Conservation (phyloP, 2,113 vertebrate genomes). For the Oxyruncus cristatus region DNA sequence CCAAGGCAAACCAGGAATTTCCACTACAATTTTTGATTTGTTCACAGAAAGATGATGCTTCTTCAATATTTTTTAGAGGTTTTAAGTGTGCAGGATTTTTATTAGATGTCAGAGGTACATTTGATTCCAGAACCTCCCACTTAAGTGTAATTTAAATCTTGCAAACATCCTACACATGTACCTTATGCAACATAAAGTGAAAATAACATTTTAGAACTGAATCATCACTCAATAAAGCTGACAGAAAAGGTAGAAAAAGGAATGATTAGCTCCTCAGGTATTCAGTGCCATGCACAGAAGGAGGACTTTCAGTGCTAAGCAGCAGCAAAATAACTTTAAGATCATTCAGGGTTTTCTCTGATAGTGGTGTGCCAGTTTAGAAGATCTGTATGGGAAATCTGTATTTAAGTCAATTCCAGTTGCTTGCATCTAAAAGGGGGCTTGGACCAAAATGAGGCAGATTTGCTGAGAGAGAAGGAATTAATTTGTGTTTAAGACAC, state of each 20-base stretch:
- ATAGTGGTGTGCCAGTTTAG: not conserved
- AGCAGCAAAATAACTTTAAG: not conserved
- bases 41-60: not conserved
- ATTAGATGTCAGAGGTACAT: slow-evolving; percentile 37
- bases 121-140: slow-evolving; percentile 60
- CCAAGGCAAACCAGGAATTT: not conserved
- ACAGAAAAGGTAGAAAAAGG: not conserved
- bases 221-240: slow-evolving; percentile 40
- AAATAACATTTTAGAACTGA: slow-evolving; percentile 49
- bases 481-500: not conserved
- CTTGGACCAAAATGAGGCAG: not conserved
- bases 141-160: slow-evolving; percentile 55
- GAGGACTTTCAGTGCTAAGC: not conserved
- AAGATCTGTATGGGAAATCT: not conserved
- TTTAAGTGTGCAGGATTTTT: not conserved
- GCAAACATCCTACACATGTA: slow-evolving; percentile 43
- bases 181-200: slow-evolving; percentile 44
- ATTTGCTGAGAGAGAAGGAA: not conserved
- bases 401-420: not conserved
- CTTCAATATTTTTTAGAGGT: not conserved
- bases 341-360: not conserved
- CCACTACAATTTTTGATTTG: not conserved
- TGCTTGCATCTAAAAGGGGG: not conserved
- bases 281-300: not conserved
- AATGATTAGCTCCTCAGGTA: slow-evolving; percentile 12